These are phyloP conservation scores for Microctonus aethiopoides DNA, from an alignment of 2,888 invertebrate species.

Conservation along the genomic window DNA sequence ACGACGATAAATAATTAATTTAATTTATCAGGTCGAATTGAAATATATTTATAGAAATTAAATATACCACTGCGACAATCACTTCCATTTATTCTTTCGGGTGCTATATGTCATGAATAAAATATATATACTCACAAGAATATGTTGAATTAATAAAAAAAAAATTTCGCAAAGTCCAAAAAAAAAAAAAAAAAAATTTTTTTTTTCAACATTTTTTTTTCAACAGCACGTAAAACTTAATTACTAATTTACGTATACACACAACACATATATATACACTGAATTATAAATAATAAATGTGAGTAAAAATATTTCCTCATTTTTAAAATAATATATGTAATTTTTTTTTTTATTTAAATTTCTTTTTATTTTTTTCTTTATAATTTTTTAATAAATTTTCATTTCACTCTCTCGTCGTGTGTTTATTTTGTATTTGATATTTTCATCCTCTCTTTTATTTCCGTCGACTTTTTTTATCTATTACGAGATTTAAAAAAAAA, in stretches of 20 bases:
- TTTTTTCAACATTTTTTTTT: too few species aligned
- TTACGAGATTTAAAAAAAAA: too few species aligned
- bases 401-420: too few species aligned
- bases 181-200: not conserved
- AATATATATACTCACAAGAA: not conserved
- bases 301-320: constrained; percentile 2
- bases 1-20: not conserved
- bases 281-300: not conserved
- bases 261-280: not conserved
- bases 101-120: not conserved
- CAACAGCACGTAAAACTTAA: constrained; percentile 33
- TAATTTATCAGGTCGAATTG: not conserved
- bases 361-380: not conserved
- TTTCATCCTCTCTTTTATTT: too few species aligned
- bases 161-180: not conserved
- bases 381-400: not conserved
- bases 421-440: too few species aligned
- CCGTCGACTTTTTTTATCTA: too few species aligned
- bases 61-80: not conserved
- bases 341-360: not conserved
- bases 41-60: not conserved
- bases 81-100: too few species aligned
- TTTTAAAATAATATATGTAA: not conserved
- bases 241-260: too few species aligned
- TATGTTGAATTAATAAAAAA: constrained; percentile 20